phyloP scores from a whole-genome alignment of 2,888 invertebrate species.

The Trypoxylon attenuatum region DNA sequence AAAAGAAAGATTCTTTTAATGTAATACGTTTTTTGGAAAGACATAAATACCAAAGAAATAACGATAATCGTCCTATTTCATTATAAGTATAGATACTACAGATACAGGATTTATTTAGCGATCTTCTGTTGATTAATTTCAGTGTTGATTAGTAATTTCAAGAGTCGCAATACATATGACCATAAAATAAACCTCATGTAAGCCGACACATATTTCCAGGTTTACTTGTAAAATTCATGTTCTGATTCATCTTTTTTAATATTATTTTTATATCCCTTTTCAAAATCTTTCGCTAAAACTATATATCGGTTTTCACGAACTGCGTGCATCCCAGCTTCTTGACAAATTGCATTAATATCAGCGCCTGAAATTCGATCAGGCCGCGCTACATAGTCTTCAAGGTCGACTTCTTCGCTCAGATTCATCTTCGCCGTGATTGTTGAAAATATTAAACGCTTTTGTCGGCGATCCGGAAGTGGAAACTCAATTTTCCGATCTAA shows the following conservation, averaged over 20 bases:
- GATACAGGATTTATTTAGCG: too few relatives aligned
- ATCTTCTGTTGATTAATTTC: too few relatives aligned
- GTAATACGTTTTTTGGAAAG: not conserved
- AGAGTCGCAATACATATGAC: too few relatives aligned
- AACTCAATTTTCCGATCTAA: slow-evolving; percentile 99
- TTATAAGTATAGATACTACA: too few relatives aligned
- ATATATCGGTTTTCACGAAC: slow-evolving; percentile 99
- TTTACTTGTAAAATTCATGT: slow-evolving; percentile 99
- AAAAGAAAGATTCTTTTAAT: not conserved
- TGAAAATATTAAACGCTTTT: slow-evolving; percentile 97
- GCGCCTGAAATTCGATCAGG: slow-evolving; percentile 99
- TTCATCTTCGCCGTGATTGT: slow-evolving; percentile 99
- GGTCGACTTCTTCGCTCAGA: slow-evolving; percentile 97
- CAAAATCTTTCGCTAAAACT: slow-evolving; percentile 98
- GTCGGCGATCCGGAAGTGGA: slow-evolving; percentile 93
- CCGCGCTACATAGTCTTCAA: slow-evolving; percentile 98
- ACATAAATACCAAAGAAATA: too few relatives aligned
- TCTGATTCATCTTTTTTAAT: slow-evolving; percentile 99
- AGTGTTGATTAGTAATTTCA: too few relatives aligned
- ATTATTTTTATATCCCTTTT: slow-evolving; percentile 99
- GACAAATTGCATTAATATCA: slow-evolving; percentile 99
- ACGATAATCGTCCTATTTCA: too few relatives aligned
- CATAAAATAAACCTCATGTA: slow-evolving; percentile 21
- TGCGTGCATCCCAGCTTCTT: slow-evolving; percentile 99
- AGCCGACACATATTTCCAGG: not conserved